Evolutionary conservation across 2,113 vertebrate species (phyloP).

Genomic region (Electrona antarctica): DNA sequence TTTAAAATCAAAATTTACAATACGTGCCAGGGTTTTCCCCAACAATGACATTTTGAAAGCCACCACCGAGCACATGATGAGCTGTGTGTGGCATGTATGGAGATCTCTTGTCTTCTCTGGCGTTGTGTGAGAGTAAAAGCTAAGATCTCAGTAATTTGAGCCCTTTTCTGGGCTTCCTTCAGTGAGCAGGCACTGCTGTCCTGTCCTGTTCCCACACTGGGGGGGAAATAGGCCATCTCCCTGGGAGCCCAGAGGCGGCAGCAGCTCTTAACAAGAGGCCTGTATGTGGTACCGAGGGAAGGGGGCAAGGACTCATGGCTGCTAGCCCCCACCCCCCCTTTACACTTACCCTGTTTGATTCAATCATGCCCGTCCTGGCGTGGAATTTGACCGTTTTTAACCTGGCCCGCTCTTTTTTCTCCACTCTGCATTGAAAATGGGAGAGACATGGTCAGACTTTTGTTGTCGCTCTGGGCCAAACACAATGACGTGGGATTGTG

Average conservation of each 20-base stretch:
- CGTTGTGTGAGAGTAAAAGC: constrained; percentile 47
- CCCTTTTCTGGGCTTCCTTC: constrained; percentile 46
- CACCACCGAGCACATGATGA: neutral
- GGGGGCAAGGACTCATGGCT: constrained; percentile 10
- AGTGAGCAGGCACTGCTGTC: constrained; percentile 59
- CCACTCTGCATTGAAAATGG: constrained; percentile 69
- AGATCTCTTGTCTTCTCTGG: constrained; percentile 25
- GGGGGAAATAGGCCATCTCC: constrained; percentile 69
- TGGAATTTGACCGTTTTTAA: constrained; percentile 99
- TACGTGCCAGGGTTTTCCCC: constrained; percentile 24
- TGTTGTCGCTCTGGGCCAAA: neutral
- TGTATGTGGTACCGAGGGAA: constrained; percentile 47
- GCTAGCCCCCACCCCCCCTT: constrained; percentile 32
- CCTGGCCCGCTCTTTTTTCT: constrained; percentile 96
- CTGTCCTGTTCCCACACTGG: constrained; percentile 62
- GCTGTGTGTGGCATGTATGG: constrained; percentile 19
- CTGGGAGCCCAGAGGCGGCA: constrained; percentile 50
- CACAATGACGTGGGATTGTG: neutral
- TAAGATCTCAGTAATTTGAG: constrained; percentile 61
- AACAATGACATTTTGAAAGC: constrained; percentile 23
- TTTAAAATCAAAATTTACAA: constrained; percentile 5
- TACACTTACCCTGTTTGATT: constrained; percentile 95
- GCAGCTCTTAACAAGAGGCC: constrained; percentile 55
- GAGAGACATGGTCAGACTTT: neutral
- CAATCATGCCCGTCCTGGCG: constrained; percentile 97